A percentile compares a stretch with the other conserved stretches of the same genome.
phyloP scores from a whole-genome alignment of 2,888 invertebrate species.

The Mesorhabditis spiculigera region DNA sequence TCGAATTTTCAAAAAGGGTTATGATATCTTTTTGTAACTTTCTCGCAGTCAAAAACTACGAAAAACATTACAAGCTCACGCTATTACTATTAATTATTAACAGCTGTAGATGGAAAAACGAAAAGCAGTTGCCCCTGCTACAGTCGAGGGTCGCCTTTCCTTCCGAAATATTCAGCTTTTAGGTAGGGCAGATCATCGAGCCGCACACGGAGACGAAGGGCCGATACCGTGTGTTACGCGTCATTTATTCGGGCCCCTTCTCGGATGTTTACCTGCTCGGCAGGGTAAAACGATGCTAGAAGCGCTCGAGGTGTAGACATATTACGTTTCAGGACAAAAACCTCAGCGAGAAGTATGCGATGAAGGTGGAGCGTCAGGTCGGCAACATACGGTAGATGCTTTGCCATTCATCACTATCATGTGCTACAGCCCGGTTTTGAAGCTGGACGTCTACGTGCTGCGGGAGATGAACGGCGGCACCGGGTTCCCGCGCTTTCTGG shows the following conservation, averaged over 20 bases:
- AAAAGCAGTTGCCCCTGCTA: too few relatives aligned
- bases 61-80: too few relatives aligned
- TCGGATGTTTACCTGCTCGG: conserved; percentile 45
- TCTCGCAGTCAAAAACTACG: too few relatives aligned
- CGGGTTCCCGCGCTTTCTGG: conserved; percentile 45
- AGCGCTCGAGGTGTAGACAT: neutral
- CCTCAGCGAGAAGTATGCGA: conserved; percentile 35
- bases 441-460: conserved; percentile 46
- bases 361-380: conserved; percentile 45
- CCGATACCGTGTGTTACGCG: conserved; percentile 22
- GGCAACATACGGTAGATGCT: conserved; percentile 27
- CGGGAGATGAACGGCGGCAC: conserved; percentile 26
- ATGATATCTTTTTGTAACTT: too few relatives aligned
- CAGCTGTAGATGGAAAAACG: too few relatives aligned
- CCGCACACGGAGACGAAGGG: conserved; percentile 1
- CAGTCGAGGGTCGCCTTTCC: too few relatives aligned
- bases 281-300: conserved; percentile 14
- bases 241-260: conserved; percentile 45
- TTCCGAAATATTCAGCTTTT: neutral
- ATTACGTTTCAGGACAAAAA: conserved; percentile 16
- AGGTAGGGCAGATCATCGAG: conserved; percentile 4
- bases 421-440: conserved; percentile 38
- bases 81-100: too few relatives aligned
- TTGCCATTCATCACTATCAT: neutral
- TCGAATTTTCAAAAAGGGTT: too few relatives aligned